Evolutionary conservation across 2,888 invertebrate genomes (phyloP).

Genomic region (Uloborus plumipes): DNA sequence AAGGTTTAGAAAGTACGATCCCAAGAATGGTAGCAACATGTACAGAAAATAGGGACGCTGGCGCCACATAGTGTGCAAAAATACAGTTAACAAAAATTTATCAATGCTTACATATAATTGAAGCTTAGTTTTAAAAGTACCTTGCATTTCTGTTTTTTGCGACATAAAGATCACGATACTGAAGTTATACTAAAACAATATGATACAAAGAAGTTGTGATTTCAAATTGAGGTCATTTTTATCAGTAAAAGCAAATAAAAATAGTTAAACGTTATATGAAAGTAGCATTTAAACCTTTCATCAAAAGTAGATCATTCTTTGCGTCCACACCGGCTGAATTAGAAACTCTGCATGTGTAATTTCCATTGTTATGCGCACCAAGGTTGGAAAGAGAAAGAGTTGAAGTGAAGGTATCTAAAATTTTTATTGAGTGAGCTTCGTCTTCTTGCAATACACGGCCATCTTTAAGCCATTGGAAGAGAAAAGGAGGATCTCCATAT

Average conservation of each 20-base stretch:
- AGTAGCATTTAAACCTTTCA: constrained; percentile 1
- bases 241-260: too few relatives aligned
- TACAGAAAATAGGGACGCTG: neutral
- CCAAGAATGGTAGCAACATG: too few relatives aligned
- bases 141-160: too few relatives aligned
- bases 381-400: constrained; percentile 1
- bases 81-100: neutral
- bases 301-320: neutral
- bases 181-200: too few relatives aligned
- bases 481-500: constrained; percentile 7
- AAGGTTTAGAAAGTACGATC: too few relatives aligned
- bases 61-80: constrained; percentile 21
- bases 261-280: too few relatives aligned
- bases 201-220: too few relatives aligned
- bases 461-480: constrained; percentile 15
- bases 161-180: too few relatives aligned
- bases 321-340: constrained; percentile 38
- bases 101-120: neutral
- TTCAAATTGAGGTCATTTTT: too few relatives aligned
- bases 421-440: neutral
- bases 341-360: constrained; percentile 43
- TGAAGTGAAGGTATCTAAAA: constrained; percentile 5
- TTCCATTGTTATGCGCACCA: constrained; percentile 23
- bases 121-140: too few relatives aligned
- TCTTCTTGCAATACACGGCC: neutral